These are phyloP conservation scores for Lasioglossum oenotherae DNA, from an alignment of 2,888 invertebrate genomes.

Conservation along the genomic window DNA sequence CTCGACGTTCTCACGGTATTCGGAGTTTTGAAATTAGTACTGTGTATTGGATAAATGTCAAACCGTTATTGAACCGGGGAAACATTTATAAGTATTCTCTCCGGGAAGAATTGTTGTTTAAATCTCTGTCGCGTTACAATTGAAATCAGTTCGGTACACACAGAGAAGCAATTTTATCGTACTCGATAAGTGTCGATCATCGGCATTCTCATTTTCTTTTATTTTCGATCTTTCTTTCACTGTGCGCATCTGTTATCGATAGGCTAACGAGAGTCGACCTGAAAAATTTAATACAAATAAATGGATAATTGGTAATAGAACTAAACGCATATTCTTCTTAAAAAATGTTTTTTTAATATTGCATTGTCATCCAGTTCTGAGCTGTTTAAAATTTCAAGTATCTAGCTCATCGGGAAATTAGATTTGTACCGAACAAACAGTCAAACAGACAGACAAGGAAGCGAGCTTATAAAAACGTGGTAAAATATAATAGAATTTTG, in stretches of 20 bases:
- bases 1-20: not conserved
- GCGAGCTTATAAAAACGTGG: too few species aligned
- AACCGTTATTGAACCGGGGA: not conserved
- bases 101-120: not conserved
- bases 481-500: not conserved
- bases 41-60: not conserved
- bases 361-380: too few species aligned
- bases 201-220: not conserved
- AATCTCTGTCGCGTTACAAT: not conserved
- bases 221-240: not conserved
- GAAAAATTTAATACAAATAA: not conserved
- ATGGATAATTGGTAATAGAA: too few species aligned
- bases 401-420: too few species aligned
- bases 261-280: not conserved
- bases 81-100: not conserved
- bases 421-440: too few species aligned
- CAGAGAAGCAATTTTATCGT: not conserved
- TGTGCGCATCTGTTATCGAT: not conserved
- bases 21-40: conserved; percentile 7
- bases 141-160: not conserved
- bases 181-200: not conserved
- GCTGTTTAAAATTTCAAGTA: too few species aligned
- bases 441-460: too few species aligned
- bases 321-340: too few species aligned
- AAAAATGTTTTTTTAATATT: too few species aligned